Conservation (phyloP, 2,888 invertebrate genomes). For the Pseudococcus jackbeardsleyi region DNA sequence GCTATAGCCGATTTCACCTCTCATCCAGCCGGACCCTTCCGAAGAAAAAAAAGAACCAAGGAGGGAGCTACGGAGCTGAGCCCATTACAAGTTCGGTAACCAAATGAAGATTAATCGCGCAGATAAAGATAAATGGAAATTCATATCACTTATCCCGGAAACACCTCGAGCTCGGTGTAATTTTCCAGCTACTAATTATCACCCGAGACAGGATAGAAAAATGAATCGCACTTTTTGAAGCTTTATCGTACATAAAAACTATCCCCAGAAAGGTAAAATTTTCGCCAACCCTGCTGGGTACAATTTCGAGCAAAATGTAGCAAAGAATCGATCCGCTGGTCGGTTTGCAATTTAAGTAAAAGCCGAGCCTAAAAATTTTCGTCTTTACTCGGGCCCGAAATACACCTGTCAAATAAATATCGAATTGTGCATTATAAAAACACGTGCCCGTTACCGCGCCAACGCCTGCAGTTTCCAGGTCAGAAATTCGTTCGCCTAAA, state of each 20-base stretch:
- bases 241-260: neutral
- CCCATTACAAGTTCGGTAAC: neutral
- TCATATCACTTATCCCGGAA: neutral
- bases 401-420: slow-evolving; percentile 6
- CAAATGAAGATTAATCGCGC: slow-evolving; percentile 39
- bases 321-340: neutral
- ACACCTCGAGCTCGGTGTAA: neutral
- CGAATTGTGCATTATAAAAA: neutral
- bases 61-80: neutral
- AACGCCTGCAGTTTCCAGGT: neutral
- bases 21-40: neutral
- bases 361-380: slow-evolving; percentile 4
- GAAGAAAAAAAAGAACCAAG: neutral
- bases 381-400: neutral
- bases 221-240: neutral
- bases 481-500: slow-evolving; percentile 32
- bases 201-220: neutral
- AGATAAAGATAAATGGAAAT: slow-evolving; percentile 49
- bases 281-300: neutral
- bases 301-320: neutral
- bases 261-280: neutral
- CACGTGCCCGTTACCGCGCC: slow-evolving; percentile 21
- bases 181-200: slow-evolving; percentile 7
- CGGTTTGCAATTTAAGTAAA: slow-evolving; percentile 19
- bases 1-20: neutral